Evolutionary conservation across 92 coral and sea anemone genomes (phyloP).

Genomic region (Hydrozoanthus gracilis): DNA sequence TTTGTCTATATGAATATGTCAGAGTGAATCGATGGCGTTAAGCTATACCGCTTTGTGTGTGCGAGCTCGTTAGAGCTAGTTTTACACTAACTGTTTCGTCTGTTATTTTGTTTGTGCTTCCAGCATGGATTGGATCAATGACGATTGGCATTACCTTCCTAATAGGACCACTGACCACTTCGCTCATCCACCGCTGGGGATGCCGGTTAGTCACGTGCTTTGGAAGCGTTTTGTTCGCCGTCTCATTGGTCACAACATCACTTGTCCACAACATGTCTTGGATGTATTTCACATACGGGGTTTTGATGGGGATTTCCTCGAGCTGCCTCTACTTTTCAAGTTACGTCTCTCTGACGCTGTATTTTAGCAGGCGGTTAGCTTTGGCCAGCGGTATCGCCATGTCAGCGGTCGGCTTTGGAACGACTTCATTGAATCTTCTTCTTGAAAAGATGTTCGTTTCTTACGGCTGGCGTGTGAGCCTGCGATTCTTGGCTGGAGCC

Average conservation of each 20-base stretch:
- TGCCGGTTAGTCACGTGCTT: constrained; percentile 88
- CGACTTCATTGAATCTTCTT: constrained; percentile 62
- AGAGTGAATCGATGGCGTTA: no score
- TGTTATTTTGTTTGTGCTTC: not conserved
- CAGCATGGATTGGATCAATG: constrained; percentile 94
- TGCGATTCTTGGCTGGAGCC: constrained; percentile 67
- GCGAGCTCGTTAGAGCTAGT: not conserved
- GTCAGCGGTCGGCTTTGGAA: constrained; percentile 88
- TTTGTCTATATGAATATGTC: no score
- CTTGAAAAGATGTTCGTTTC: constrained; percentile 61
- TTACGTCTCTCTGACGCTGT: constrained; percentile 65
- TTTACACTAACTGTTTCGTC: not conserved
- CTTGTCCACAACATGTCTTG: constrained; percentile 65
- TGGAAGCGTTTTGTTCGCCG: constrained; percentile 70
- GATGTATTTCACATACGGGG: constrained; percentile 87
- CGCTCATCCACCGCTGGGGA: constrained; percentile 75
- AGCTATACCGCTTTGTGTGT: no score
- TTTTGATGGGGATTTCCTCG: constrained; percentile 77
- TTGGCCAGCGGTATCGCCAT: constrained; percentile 81
- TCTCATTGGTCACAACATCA: constrained; percentile 77
- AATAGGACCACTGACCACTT: constrained; percentile 75
- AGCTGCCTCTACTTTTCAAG: constrained; percentile 84
- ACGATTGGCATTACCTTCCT: constrained; percentile 78
- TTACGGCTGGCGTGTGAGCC: constrained; percentile 72
- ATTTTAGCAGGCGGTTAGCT: constrained; percentile 81